Percentiles rank a stretch among this genome's conserved stretches.
These are phyloP conservation scores for Tolypeutes matacus DNA, from an alignment of 2,797 vertebrate genomes.

Conservation along the genomic window DNA sequence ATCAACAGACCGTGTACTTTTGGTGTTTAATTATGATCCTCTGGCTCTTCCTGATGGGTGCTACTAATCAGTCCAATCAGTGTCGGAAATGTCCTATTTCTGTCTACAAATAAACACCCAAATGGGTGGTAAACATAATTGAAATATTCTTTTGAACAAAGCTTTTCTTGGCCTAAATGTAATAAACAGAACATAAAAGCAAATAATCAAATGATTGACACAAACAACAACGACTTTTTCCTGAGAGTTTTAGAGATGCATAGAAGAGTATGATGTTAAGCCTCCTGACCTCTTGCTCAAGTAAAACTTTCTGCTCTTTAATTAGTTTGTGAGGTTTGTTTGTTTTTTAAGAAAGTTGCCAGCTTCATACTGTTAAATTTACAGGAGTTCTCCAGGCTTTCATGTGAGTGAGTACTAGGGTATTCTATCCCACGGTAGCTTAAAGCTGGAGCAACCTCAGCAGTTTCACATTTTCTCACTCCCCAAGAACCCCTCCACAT, in stretches of 20 bases:
- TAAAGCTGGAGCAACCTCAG: neutral
- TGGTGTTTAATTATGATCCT: conserved; percentile 74
- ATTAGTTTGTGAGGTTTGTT: neutral
- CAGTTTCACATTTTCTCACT: neutral
- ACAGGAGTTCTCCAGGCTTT: conserved; percentile 4
- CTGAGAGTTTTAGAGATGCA: conserved; percentile 16
- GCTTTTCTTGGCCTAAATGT: neutral
- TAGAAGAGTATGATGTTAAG: conserved; percentile 20
- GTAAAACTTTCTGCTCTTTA: conserved; percentile 38
- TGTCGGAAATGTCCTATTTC: conserved; percentile 66
- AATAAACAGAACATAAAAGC: conserved; percentile 47
- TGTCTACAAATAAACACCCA: conserved; percentile 69
- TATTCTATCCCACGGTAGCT: neutral
- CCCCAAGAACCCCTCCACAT: neutral
- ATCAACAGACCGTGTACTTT: conserved; percentile 72
- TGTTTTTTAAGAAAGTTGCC: conserved; percentile 32
- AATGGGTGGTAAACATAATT: conserved; percentile 57
- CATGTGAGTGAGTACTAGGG: neutral
- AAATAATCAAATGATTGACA: conserved; percentile 28
- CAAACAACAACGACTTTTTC: conserved; percentile 24
- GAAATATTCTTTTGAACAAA: conserved; percentile 58
- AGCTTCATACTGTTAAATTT: conserved; percentile 8
- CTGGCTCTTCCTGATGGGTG: conserved; percentile 38
- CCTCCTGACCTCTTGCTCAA: conserved; percentile 50
- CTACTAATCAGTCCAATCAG: conserved; percentile 79